Percentiles rank a stretch among this genome's conserved stretches.
Evolutionary conservation across 2,888 invertebrate genomes (phyloP).

Genomic region (Ephialtes manifestator): DNA sequence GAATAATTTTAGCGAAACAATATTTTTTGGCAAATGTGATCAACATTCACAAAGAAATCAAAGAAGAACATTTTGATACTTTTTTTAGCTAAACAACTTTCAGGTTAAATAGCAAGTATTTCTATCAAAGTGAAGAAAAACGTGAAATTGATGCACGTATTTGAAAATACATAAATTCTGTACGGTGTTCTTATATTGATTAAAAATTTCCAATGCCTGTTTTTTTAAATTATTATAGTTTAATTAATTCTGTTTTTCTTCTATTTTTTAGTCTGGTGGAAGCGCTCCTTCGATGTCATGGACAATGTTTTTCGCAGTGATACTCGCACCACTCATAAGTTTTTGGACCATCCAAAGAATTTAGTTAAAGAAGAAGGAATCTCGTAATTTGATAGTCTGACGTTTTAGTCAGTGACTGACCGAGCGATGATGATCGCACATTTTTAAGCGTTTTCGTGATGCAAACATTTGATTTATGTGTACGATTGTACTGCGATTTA

Average conservation of each 20-base stretch:
- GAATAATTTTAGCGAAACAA: too few species aligned
- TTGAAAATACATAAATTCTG: too few species aligned
- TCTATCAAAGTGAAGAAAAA: too few species aligned
- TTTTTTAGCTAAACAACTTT: too few species aligned
- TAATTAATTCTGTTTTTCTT: slow-evolving; percentile 41
- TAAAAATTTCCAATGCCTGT: too few species aligned
- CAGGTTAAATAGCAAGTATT: too few species aligned
- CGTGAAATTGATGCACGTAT: too few species aligned
- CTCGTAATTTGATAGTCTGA: slow-evolving; percentile 45
- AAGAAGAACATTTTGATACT: too few species aligned
- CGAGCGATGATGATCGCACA: background rate
- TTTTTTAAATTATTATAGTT: background rate
- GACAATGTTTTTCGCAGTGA: slow-evolving; percentile 34
- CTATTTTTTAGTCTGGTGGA: slow-evolving; percentile 77
- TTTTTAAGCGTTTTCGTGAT: background rate
- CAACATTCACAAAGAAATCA: too few species aligned
- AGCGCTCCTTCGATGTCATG: slow-evolving; percentile 43
- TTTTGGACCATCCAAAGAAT: slow-evolving; percentile 55
- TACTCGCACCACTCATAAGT: slow-evolving; percentile 55
- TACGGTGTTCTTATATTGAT: too few species aligned
- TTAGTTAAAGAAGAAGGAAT: background rate
- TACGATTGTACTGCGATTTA: background rate
- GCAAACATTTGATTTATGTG: background rate
- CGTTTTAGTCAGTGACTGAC: slow-evolving; percentile 63
- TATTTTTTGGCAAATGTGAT: too few species aligned